Conservation (phyloP, 2,113 vertebrate species). For the Panthera uncia region DNA sequence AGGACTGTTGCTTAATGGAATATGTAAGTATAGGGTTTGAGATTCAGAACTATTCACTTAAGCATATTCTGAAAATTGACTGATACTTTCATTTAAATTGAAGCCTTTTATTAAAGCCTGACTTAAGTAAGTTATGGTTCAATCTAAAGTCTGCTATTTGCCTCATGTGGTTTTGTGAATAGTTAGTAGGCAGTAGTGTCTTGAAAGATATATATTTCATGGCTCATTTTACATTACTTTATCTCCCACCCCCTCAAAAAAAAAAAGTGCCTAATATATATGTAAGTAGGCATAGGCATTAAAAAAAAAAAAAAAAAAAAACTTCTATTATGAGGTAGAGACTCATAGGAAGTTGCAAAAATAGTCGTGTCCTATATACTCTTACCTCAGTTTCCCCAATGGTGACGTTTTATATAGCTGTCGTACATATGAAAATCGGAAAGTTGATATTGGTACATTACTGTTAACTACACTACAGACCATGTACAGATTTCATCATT, state of each 20-base stretch:
- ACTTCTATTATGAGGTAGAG: conserved; percentile 1
- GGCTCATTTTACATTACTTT: background rate
- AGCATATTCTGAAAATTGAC: conserved; percentile 54
- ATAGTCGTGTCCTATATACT: background rate
- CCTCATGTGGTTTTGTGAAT: background rate
- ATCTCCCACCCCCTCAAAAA: background rate
- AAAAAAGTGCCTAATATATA: background rate
- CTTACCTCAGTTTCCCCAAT: background rate
- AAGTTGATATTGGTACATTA: background rate
- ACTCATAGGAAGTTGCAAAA: background rate
- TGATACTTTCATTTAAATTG: conserved; percentile 44
- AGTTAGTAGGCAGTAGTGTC: background rate
- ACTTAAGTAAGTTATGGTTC: conserved; percentile 18
- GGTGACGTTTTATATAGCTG: background rate
- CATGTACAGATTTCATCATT: background rate
- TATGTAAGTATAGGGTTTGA: conserved; percentile 38
- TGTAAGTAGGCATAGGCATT: background rate
- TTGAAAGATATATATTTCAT: background rate
- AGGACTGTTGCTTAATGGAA: conserved; percentile 14
- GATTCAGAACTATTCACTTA: conserved; percentile 35
- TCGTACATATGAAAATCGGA: background rate
- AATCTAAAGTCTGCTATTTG: conserved; percentile 16
- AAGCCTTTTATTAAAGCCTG: conserved; percentile 36
- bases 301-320: no score
- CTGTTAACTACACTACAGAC: background rate